phyloP scores from a whole-genome alignment of 2,797 vertebrate species.

The Peromyscus aztecus region DNA sequence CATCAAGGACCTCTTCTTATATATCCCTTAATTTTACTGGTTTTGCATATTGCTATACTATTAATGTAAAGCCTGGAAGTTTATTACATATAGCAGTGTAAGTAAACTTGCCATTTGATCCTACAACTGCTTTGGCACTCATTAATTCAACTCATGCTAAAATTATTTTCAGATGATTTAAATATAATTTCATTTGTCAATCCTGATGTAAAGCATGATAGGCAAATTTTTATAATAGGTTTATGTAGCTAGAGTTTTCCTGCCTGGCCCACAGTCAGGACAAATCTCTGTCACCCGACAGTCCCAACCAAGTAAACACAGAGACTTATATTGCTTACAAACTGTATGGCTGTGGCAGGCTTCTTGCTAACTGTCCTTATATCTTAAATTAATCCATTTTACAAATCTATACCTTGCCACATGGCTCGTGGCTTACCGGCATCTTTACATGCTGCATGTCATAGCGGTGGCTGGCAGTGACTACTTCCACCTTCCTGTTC shows the following conservation, averaged over 20 bases:
- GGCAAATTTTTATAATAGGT: background rate
- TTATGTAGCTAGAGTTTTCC: background rate
- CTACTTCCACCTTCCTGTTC: too few species aligned
- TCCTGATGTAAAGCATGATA: background rate
- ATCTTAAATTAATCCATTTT: too few species aligned
- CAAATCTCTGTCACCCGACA: too few species aligned
- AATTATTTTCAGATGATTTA: background rate
- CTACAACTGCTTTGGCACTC: background rate
- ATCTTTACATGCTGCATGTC: too few species aligned
- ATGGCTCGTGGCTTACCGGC: too few species aligned
- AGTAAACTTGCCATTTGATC: background rate
- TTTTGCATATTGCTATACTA: background rate
- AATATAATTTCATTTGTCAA: conserved; percentile 20
- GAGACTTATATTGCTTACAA: too few species aligned
- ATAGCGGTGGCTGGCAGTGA: too few species aligned
- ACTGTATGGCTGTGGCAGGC: too few species aligned
- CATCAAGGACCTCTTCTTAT: background rate
- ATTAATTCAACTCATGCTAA: conserved; percentile 6
- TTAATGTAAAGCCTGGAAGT: background rate
- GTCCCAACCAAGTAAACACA: too few species aligned
- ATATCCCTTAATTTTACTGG: background rate
- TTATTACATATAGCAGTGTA: background rate
- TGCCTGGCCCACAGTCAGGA: too few species aligned
- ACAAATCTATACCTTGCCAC: too few species aligned
- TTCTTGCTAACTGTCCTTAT: too few species aligned